These are phyloP conservation scores for Arion vulgaris DNA, from an alignment of 1,140 invertebrate genomes.

Conservation along the genomic window DNA sequence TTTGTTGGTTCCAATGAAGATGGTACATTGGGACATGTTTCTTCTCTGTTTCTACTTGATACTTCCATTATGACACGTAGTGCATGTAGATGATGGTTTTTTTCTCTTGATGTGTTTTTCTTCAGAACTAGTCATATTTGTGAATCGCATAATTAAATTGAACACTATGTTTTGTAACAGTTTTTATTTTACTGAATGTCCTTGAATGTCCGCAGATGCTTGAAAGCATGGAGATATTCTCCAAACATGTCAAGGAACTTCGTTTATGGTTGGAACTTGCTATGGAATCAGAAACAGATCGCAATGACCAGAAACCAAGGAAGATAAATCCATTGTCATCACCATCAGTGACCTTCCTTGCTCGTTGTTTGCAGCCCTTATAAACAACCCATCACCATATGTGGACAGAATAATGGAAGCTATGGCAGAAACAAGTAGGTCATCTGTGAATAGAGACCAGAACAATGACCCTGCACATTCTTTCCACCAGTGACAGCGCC, in stretches of 20 bases:
- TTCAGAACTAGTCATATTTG: no score
- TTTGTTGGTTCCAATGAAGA: no score
- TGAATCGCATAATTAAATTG: no score
- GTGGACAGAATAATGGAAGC: constrained; percentile 27
- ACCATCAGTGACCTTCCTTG: not conserved
- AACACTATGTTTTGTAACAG: no score
- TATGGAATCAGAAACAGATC: not conserved
- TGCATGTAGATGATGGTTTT: no score
- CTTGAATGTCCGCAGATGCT: constrained; percentile 18
- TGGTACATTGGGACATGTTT: no score
- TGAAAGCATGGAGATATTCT: constrained; percentile 23
- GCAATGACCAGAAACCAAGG: not conserved
- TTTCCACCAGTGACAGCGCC: not conserved
- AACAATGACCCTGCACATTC: not conserved
- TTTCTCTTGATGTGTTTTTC: no score
- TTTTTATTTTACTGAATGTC: no score
- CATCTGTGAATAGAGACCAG: not conserved
- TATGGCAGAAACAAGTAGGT: not conserved
- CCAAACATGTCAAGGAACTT: constrained; percentile 11
- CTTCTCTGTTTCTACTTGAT: no score
- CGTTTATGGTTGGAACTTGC: constrained; percentile 7
- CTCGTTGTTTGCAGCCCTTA: not conserved
- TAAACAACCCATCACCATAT: constrained; percentile 34
- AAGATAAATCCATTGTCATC: not conserved
- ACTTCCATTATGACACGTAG: no score